Evolutionary conservation across 2,113 vertebrate genomes (phyloP), one percentile per base, ranked within the genome.

Genomic region (Lepisosteus oculatus): DNA sequence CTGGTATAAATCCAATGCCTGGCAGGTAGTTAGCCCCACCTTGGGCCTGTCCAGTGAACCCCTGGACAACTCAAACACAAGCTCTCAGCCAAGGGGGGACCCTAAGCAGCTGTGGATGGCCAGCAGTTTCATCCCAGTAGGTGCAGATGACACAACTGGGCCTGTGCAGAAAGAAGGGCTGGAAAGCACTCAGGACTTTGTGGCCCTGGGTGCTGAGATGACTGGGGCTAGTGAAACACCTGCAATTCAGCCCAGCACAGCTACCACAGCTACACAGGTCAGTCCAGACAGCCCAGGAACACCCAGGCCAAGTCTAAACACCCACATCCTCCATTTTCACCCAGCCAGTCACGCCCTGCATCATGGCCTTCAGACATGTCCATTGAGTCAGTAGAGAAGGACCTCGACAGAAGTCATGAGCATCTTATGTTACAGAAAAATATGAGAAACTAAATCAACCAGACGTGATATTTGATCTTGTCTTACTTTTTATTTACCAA

Each of bases 201-300:
- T 71, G 47, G 61, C 70, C 15, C 47, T 74, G 12, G 17, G 63
- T 54, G 61, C 43, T 3, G 69, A 69, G 6, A 66, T 63, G 3
- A 64, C 41, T 45, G 57, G 17, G 65, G 51, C 55, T 13, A 69
- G 51, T 44, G 73, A 76, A 61, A 57, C 8, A 2, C 47, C 55
- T 47, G 15, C 54, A 41, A 56, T 56, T 59, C 73, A 67, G 67
- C 67, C 68, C 61, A 57, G 61, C 17, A 7, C 67, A 6, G 51
- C 78, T 17, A 59, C 64, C 44, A 57, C 69, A 14, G 55, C 67
- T 64, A 74, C 63, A 1, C 85, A 88, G 88, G 87, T 88, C 83
- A 87, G 86, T 81, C 61, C 14, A 45, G 7, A 54, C 78, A 4
- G 51, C n/a, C 55, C 41, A 72, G 11, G 70, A 43, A 65, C 6